phyloP scores from a whole-genome alignment of 2,888 invertebrate genomes.

The Hydrotaea cyrtoneurina region DNA sequence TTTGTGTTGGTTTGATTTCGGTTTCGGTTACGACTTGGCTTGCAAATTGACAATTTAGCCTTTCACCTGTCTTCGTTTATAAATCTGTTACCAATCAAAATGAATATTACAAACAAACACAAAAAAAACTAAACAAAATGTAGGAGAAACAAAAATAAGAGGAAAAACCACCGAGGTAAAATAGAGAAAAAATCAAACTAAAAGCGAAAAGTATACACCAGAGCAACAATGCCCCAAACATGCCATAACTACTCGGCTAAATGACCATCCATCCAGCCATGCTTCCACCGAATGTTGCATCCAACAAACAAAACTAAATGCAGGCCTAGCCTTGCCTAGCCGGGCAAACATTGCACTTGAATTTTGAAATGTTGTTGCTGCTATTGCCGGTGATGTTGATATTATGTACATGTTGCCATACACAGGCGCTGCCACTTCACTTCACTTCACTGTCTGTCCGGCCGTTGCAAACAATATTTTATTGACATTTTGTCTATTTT shows the following conservation, averaged over 20 bases:
- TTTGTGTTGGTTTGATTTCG: constrained; percentile 46
- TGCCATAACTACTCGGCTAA: constrained; percentile 42
- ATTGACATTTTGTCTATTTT: constrained; percentile 39
- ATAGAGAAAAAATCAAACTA: constrained; percentile 8
- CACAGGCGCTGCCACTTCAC: background rate
- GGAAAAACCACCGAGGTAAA: background rate
- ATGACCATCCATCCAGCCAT: constrained; percentile 45
- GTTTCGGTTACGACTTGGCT: constrained; percentile 46
- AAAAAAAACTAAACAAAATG: constrained; percentile 52
- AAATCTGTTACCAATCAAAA: constrained; percentile 79
- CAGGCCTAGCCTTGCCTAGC: background rate
- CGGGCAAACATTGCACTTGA: constrained; percentile 51
- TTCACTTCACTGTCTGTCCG: background rate
- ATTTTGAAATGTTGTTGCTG: constrained; percentile 36
- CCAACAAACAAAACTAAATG: background rate
- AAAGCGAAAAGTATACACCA: background rate
- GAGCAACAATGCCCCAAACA: background rate
- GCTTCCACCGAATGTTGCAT: background rate
- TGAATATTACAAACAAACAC: constrained; percentile 65
- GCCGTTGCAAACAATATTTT: constrained; percentile 36
- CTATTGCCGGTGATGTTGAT: background rate
- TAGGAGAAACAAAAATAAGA: constrained; percentile 25
- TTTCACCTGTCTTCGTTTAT: constrained; percentile 78
- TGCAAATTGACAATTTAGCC: constrained; percentile 80
- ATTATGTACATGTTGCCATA: constrained; percentile 6